phyloP scores from a whole-genome alignment of 2,797 vertebrate species.

The Galaxias olidus region DNA sequence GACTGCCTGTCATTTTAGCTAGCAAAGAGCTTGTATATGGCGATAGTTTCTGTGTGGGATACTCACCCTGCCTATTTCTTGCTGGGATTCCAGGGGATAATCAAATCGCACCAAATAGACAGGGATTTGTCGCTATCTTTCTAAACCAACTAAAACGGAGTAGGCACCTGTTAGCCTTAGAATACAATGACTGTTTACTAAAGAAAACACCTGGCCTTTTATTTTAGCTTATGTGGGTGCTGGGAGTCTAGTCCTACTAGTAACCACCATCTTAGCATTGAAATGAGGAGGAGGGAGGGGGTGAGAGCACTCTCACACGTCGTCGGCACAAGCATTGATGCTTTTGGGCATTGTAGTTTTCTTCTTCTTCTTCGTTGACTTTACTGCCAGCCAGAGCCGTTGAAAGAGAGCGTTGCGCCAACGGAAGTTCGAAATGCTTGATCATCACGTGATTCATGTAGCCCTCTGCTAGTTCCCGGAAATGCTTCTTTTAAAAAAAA shows the following conservation, averaged over 20 bases:
- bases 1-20: too few relatives aligned
- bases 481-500: too few relatives aligned
- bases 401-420: too few relatives aligned
- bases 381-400: too few relatives aligned
- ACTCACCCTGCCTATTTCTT: conserved; percentile 65
- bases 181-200: conserved; percentile 31
- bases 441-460: too few relatives aligned
- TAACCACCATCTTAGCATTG: conserved; percentile 69
- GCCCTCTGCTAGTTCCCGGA: too few relatives aligned
- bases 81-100: conserved; percentile 52
- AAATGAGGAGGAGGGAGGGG: conserved; percentile 49
- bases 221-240: conserved; percentile 49
- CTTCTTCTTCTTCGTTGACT: too few relatives aligned
- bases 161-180: conserved; percentile 33
- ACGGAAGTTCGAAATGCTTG: too few relatives aligned
- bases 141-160: conserved; percentile 33
- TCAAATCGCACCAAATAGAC: conserved; percentile 45
- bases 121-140: conserved; percentile 43
- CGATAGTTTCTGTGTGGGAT: conserved; percentile 45
- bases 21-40: conserved; percentile 20
- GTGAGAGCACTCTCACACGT: conserved; percentile 34
- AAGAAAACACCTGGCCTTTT: conserved; percentile 48
- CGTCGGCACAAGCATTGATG: conserved; percentile 47
- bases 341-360: too few relatives aligned
- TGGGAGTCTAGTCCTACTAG: conserved; percentile 44